phyloP scores from a whole-genome alignment of 2,797 vertebrate genomes.

The Sardinella longiceps region DNA sequence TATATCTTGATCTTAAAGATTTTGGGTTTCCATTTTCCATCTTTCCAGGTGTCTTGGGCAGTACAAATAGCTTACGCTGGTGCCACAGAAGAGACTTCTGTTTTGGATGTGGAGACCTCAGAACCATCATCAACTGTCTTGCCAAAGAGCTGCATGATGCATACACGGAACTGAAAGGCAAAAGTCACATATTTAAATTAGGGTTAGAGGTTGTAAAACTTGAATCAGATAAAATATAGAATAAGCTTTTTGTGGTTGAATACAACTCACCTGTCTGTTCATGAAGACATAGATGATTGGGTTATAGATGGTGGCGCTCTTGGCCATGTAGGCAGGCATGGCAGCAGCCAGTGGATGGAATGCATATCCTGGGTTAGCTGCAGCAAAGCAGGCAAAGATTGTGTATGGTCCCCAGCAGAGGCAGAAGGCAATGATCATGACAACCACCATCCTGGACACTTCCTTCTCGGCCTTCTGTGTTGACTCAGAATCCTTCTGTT shows the following conservation, averaged over 20 bases:
- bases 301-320: slow-evolving; percentile 92
- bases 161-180: slow-evolving; percentile 79
- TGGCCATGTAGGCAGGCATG: slow-evolving; percentile 87
- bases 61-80: slow-evolving; percentile 73
- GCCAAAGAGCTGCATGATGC: slow-evolving; percentile 88
- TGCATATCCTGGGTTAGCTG: slow-evolving; percentile 83
- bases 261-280: slow-evolving; percentile 82
- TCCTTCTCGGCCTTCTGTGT: slow-evolving; percentile 91
- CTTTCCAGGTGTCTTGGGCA: too few relatives aligned
- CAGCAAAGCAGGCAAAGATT: slow-evolving; percentile 81
- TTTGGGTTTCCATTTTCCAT: too few relatives aligned
- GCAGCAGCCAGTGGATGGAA: slow-evolving; percentile 86
- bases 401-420: slow-evolving; percentile 89
- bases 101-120: slow-evolving; percentile 84
- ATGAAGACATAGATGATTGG: slow-evolving; percentile 90
- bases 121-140: slow-evolving; percentile 85
- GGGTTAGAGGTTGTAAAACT: neutral
- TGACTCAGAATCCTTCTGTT: slow-evolving; percentile 88
- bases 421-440: slow-evolving; percentile 81
- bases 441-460: slow-evolving; percentile 87
- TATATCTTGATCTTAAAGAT: too few relatives aligned
- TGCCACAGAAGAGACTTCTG: slow-evolving; percentile 86
- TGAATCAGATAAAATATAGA: neutral
- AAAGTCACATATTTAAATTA: neutral
- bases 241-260: neutral